These are phyloP conservation scores for Pipra filicauda DNA, from an alignment of 2,113 vertebrate species.

Conservation along the genomic window DNA sequence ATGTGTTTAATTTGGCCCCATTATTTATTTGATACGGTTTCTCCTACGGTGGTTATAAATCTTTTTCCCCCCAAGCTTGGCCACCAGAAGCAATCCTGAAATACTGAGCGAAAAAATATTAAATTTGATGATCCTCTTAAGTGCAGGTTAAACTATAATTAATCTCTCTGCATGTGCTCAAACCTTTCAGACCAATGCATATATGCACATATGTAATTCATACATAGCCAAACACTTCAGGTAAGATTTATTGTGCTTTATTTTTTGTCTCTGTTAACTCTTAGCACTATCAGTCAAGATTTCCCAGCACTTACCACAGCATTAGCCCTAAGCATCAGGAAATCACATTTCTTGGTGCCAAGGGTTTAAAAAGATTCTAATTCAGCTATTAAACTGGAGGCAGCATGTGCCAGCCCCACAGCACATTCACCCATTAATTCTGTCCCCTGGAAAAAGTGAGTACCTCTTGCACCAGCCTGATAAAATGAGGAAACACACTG, in stretches of 20 bases:
- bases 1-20: conserved; percentile 64
- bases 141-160: conserved; percentile 32
- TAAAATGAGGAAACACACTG: conserved; percentile 53
- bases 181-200: conserved; percentile 7
- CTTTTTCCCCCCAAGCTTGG: not conserved
- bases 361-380: conserved; percentile 64
- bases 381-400: conserved; percentile 65
- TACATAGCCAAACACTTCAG: not conserved
- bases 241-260: conserved; percentile 25
- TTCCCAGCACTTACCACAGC: conserved; percentile 42
- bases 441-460: conserved; percentile 55
- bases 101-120: not conserved
- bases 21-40: conserved; percentile 70
- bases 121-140: conserved; percentile 47
- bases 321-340: conserved; percentile 56
- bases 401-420: conserved; percentile 41
- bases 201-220: conserved; percentile 32
- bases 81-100: conserved; percentile 1
- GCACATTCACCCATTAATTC: conserved; percentile 64
- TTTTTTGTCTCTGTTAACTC: conserved; percentile 51
- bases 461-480: conserved; percentile 53
- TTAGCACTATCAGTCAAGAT: conserved; percentile 47
- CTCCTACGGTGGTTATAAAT: conserved; percentile 46
- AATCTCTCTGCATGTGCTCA: not conserved
- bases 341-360: conserved; percentile 69